Conservation (phyloP, 2,797 vertebrate genomes). For the Anomalospiza imberbis region DNA sequence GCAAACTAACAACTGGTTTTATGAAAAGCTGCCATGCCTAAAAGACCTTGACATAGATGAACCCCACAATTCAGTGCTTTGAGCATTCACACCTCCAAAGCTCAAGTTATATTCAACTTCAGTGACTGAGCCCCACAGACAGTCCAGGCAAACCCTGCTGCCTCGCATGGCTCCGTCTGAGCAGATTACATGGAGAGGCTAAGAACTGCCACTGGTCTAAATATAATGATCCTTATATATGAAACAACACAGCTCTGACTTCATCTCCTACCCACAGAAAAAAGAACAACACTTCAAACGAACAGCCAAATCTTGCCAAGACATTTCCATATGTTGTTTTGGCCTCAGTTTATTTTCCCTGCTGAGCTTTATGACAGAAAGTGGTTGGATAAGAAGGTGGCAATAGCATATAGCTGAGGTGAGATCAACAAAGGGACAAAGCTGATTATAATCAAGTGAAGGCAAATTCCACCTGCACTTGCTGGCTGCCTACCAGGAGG, state of each 20-base stretch:
- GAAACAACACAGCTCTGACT: not conserved
- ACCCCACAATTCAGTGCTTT: not conserved
- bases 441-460: conserved; percentile 32
- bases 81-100: not conserved
- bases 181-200: conserved; percentile 57
- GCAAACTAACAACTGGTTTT: not conserved
- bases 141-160: not conserved
- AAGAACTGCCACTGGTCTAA: conserved; percentile 53
- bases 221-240: conserved; percentile 51
- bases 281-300: not conserved
- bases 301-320: not conserved
- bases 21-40: not conserved
- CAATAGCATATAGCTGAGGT: not conserved
- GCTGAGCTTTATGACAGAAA: not conserved
- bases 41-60: not conserved
- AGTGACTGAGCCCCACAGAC: not conserved
- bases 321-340: not conserved
- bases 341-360: not conserved
- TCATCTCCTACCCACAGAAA: not conserved
- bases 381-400: not conserved
- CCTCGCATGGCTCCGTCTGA: conserved; percentile 13
- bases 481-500: not conserved
- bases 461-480: not conserved
- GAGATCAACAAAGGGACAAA: conserved; percentile 10
- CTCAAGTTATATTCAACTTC: not conserved